Evolutionary conservation across 2,888 invertebrate species (phyloP), one percentile per base, ranked within the genome.

Genomic region (Thyatira batis): DNA sequence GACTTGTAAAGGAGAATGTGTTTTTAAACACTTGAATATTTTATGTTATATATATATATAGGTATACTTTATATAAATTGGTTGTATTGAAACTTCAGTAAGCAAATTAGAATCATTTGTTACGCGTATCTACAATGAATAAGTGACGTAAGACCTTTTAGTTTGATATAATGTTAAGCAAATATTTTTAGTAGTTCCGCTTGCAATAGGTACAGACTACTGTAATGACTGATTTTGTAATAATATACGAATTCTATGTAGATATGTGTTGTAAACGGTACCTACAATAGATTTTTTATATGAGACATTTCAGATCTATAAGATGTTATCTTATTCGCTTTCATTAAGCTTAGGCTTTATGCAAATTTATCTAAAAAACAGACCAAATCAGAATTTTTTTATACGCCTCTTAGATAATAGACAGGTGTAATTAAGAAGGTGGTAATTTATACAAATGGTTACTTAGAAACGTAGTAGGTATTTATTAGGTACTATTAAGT

Each of bases 141-240:
- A 52, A 50, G 56, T 57, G 64, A 67, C 49, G 28, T 53, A 59
- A 53, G 62, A 66, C 58, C 62, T 65, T 64, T 55, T 60, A 49
- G 58, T 53, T 65, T 62, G 57, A 56, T 61, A 51, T 65, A 61
- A 65, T 57, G 62, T 69, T 66, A 61, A 62, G 63, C 54, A 69
- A 67, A 69, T 65, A 63, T 55, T 59, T 60, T 65, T 65, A 65
- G 51, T 57, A 50, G 62, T 66, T 67, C 66, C 67, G 66, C 63
- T 65, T 66, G 61, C 60, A 50, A 58, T 56, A n/a, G n/a, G n/a
- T n/a, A 61, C 64, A 23, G 11, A 30, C 30, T 64, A 64, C 62
- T 63, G 61, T 55, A 61, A 54, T 51, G 45, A 52, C 53, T 53
- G 58, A 57, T 60, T 65, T 63, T 51, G 57, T 51, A 61, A 60